Evolutionary conservation across 2,888 invertebrate species (phyloP).

Genomic region (Malthinus seriepunctatus): DNA sequence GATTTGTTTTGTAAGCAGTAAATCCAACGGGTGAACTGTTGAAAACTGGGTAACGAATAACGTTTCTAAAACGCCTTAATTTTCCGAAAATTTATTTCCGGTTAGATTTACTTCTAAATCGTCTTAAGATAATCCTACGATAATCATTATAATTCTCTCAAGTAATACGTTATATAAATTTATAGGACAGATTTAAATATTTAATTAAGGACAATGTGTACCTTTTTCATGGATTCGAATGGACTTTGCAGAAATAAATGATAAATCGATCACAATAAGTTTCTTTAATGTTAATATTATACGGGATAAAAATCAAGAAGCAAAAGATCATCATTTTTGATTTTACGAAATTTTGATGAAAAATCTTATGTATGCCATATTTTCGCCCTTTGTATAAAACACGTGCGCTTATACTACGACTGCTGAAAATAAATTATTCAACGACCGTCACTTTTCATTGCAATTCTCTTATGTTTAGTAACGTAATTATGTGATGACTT

Average conservation of each 20-base stretch:
- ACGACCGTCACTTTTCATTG: constrained; percentile 3
- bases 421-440: constrained; percentile 2
- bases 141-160: constrained; percentile 34
- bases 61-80: constrained; percentile 34
- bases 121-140: constrained; percentile 35
- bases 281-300: no score
- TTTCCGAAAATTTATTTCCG: constrained; percentile 24
- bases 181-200: constrained; percentile 14
- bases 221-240: background rate
- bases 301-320: no score
- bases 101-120: constrained; percentile 22
- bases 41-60: constrained; percentile 40
- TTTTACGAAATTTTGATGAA: no score
- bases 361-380: background rate
- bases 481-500: constrained; percentile 3
- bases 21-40: constrained; percentile 38
- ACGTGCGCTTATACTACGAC: background rate
- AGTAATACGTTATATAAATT: constrained; percentile 34
- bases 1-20: constrained; percentile 46
- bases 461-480: constrained; percentile 1
- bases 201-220: background rate
- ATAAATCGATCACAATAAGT: no score
- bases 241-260: background rate
- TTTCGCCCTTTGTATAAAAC: background rate
- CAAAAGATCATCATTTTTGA: no score